Conservation (phyloP, 2,113 vertebrate species). For the Pygathrix nemaeus region DNA sequence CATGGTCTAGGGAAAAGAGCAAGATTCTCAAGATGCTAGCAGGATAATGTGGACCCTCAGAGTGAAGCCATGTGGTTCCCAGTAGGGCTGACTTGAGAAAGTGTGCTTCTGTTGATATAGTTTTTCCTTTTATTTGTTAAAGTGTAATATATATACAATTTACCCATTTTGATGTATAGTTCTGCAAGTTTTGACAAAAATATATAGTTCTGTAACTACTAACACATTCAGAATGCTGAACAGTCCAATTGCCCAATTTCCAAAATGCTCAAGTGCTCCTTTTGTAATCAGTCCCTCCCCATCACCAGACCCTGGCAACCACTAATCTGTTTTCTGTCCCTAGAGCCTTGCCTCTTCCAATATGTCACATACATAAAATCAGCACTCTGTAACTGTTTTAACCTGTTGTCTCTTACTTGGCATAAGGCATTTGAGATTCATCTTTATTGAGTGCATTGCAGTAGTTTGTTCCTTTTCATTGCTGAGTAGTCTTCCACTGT, state of each 20-base stretch:
- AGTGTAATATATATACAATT: background rate
- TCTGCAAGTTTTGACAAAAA: background rate
- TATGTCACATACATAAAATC: background rate
- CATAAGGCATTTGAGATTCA: background rate
- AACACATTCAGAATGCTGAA: background rate
- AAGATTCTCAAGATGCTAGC: background rate
- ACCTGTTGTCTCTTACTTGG: background rate
- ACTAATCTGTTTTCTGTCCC: background rate
- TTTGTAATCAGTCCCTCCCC: background rate
- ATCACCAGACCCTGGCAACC: rapidly evolving
- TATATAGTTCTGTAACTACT: background rate
- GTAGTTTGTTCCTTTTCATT: background rate
- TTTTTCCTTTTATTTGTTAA: background rate
- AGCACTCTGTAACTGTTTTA: too few relatives aligned
- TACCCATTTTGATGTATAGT: background rate
- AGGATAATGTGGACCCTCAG: too few relatives aligned
- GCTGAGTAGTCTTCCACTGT: background rate
- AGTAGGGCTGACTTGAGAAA: background rate
- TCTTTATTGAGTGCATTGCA: background rate
- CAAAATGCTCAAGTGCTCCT: too few relatives aligned
- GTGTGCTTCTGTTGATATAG: background rate
- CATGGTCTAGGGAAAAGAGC: background rate
- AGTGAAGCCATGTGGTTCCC: too few relatives aligned
- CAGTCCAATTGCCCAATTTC: background rate
- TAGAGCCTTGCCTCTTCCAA: background rate